Percentiles rank a stretch among this genome's conserved stretches.
Conservation (phyloP, 2,888 invertebrate species). For the Cantharis lateralis region DNA sequence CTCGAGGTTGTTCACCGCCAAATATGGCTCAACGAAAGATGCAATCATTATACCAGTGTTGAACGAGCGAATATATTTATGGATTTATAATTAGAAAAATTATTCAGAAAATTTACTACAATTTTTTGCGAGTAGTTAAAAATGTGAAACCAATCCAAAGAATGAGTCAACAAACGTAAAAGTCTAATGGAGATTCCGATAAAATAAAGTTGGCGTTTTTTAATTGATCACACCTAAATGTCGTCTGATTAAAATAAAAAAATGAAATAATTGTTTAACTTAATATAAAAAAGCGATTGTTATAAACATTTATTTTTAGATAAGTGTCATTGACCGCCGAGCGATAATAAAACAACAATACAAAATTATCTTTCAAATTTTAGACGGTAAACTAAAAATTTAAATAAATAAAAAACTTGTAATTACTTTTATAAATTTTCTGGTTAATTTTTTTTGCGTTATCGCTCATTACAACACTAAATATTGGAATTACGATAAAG, state of each 20-base stretch:
- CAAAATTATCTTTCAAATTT: constrained; percentile 34
- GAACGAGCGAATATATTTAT: constrained; percentile 29
- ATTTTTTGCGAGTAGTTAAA: not conserved
- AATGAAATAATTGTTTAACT: constrained; percentile 3
- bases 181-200: not conserved
- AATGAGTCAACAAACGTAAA: not conserved
- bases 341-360: constrained; percentile 46
- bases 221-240: not conserved
- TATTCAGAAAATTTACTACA: constrained; percentile 12
- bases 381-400: constrained; percentile 27
- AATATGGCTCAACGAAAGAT: constrained; percentile 49
- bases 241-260: not conserved
- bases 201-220: not conserved
- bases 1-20: constrained; percentile 56
- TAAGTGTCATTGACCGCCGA: constrained; percentile 53
- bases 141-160: not conserved
- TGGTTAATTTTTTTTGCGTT: not conserved
- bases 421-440: not conserved
- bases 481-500: not conserved
- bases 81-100: constrained; percentile 23
- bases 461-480: not conserved
- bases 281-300: constrained; percentile 18
- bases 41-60: constrained; percentile 22
- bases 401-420: constrained; percentile 4
- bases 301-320: constrained; percentile 49